Percentiles rank a stretch among this genome's conserved stretches.
These are phyloP conservation scores for Anolis carolinensis DNA, from an alignment of 2,113 vertebrate genomes.

Conservation along the genomic window DNA sequence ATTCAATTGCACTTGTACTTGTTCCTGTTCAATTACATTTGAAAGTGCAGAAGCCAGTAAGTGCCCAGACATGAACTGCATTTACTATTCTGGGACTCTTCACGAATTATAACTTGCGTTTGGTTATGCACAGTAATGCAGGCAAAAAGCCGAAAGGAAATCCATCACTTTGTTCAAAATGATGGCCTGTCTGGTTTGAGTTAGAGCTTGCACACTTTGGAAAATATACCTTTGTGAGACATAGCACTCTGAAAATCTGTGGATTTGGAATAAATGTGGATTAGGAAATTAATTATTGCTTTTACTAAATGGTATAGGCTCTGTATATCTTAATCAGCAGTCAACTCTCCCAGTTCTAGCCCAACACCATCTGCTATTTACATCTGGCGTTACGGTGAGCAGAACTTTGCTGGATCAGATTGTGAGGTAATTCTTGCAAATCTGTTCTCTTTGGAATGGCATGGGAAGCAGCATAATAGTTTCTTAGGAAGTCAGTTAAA, in stretches of 20 bases:
- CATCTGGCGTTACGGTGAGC: background rate
- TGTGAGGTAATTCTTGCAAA: background rate
- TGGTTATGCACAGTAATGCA: conserved; percentile 57
- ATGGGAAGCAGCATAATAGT: background rate
- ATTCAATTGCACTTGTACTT: conserved; percentile 86
- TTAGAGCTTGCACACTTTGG: conserved; percentile 62
- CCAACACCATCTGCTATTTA: background rate
- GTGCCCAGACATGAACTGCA: conserved; percentile 77
- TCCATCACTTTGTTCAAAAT: conserved; percentile 61
- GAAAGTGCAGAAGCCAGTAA: conserved; percentile 74
- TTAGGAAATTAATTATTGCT: conserved; percentile 30
- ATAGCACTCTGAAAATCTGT: conserved; percentile 54
- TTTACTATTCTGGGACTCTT: conserved; percentile 75
- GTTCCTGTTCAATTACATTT: conserved; percentile 91
- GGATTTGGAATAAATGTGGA: conserved; percentile 46
- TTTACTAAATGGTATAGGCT: background rate
- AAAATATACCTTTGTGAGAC: conserved; percentile 43
- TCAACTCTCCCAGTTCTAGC: conserved; percentile 18
- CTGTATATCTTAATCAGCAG: conserved; percentile 28
- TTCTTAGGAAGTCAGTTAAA: background rate
- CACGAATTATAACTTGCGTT: conserved; percentile 74
- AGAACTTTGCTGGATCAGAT: background rate
- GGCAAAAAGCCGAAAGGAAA: conserved; percentile 62
- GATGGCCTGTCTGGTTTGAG: conserved; percentile 52
- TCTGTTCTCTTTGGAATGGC: background rate